Evolutionary conservation across 2,113 vertebrate genomes (phyloP), one percentile per base, ranked within the genome.

Genomic region (Balaeniceps rex): DNA sequence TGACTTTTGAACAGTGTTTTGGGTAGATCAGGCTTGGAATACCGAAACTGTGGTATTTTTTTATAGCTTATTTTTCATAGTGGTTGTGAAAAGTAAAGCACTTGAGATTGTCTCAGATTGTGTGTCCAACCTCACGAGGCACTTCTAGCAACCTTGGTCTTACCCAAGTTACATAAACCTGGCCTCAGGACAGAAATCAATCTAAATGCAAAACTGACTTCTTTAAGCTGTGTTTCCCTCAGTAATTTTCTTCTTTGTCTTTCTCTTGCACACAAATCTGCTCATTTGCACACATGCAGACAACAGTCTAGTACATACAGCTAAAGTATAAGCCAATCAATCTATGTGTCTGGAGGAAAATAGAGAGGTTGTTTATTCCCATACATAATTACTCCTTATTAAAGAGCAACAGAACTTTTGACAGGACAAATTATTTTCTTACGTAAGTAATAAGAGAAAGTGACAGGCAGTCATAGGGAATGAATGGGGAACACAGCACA

Each of bases 351-450:
- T 89, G 44, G 22, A 96, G 64, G 49, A 83, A 90, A 94, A 94
- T 6, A 72, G 60, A 82, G 66, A 66, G 51, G 81, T 89, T 84
- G 64, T 84, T 95, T 94, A 79, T 94, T 94, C 95, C 94, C 78
- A 44, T 93, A 87, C 10, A 14, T 91, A 94, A 92, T 97, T 95
- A 77, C 44, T 96, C 47, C 72, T 71, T 75, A 92, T 94, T 94
- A 96, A 97, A 95, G 13, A 88, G 77, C 68, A 95, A 64, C n/a
- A 91, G 91, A 97, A 90, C 38, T 95, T 95, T 46, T 91, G 89
- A 93, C 74, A 80, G 63, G 70, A 89, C 54, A 85, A 80, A 95
- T 88, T 57, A 88, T 93, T 93, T 96, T 81, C 54, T 83, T 87
- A 63, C 0, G 2, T 77, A 68, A 90, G 14, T 42, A 68, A 58